Percentiles rank a stretch among this genome's conserved stretches.
These are phyloP conservation scores for Toxotes lorentzi DNA, from an alignment of 2,797 vertebrate species.

Conservation along the genomic window DNA sequence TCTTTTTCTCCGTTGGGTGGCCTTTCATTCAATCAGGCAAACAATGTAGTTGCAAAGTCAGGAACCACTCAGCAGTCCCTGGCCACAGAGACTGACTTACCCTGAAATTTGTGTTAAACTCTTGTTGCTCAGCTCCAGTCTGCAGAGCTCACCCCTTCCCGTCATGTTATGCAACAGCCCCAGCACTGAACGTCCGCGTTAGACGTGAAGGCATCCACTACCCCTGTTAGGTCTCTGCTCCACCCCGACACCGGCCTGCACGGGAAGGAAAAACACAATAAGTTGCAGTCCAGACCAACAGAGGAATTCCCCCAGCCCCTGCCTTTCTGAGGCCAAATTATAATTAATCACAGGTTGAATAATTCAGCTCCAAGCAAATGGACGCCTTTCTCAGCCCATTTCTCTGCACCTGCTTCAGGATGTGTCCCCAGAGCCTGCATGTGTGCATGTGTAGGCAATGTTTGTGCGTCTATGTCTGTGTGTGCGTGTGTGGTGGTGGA, in stretches of 20 bases:
- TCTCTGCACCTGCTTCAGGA: constrained; percentile 70
- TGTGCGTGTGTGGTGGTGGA: constrained; percentile 22
- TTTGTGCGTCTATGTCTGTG: constrained; percentile 37
- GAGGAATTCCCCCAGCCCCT: constrained; percentile 78
- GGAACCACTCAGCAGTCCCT: constrained; percentile 29
- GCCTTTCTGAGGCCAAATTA: constrained; percentile 75
- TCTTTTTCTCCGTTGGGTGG: constrained; percentile 23
- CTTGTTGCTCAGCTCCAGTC: constrained; percentile 29
- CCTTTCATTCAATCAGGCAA: constrained; percentile 32
- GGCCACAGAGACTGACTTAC: constrained; percentile 28
- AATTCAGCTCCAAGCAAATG: constrained; percentile 65
- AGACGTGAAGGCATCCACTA: constrained; percentile 57
- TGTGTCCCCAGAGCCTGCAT: constrained; percentile 49
- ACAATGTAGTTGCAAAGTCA: constrained; percentile 21
- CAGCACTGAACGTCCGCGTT: constrained; percentile 43
- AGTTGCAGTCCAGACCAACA: constrained; percentile 66
- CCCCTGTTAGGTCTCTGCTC: constrained; percentile 52
- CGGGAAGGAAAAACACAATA: constrained; percentile 75
- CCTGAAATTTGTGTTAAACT: constrained; percentile 50
- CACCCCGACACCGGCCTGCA: constrained; percentile 55
- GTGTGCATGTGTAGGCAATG: constrained; percentile 38
- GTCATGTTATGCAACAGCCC: constrained; percentile 62
- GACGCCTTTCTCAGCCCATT: constrained; percentile 66
- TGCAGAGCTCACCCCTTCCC: constrained; percentile 34
- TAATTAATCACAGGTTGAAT: constrained; percentile 82